Evolutionary conservation across 2,113 vertebrate species (phyloP).

Genomic region (Thamnaconus septentrionalis): DNA sequence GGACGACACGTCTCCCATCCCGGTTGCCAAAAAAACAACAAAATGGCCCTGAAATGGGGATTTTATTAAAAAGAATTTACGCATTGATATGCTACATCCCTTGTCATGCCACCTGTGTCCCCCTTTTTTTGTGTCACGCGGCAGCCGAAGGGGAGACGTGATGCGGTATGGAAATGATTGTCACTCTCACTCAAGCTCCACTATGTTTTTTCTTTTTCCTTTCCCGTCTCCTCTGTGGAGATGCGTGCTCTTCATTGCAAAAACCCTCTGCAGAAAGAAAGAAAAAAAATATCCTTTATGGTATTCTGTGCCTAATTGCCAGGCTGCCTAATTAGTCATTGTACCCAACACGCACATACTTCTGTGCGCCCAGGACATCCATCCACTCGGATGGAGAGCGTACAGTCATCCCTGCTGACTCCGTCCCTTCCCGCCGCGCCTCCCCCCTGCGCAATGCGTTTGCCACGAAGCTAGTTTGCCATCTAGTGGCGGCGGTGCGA

Average conservation of each 20-base stretch:
- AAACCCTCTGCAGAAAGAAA: constrained; percentile 22
- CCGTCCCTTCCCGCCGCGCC: constrained; percentile 13
- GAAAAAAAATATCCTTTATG: constrained; percentile 47
- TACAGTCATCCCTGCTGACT: constrained; percentile 37
- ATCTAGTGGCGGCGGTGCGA: constrained; percentile 72
- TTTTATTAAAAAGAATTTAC: constrained; percentile 17
- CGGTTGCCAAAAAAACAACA: constrained; percentile 44
- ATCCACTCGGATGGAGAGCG: constrained; percentile 58
- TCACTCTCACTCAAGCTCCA: constrained; percentile 32
- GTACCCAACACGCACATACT: constrained; percentile 72
- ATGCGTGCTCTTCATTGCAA: constrained; percentile 43
- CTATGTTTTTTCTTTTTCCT: constrained; percentile 30
- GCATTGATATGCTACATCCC: constrained; percentile 30
- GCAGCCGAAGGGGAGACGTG: constrained; percentile 49
- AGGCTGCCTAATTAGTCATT: constrained; percentile 68
- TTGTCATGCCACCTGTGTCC: constrained; percentile 60
- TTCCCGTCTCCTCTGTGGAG: constrained; percentile 30
- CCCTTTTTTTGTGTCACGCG: constrained; percentile 44
- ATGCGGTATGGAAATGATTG: constrained; percentile 48
- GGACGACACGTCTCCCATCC: constrained; percentile 27
- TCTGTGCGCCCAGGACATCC: constrained; percentile 70
- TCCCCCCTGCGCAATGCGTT: not conserved
- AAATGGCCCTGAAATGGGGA: constrained; percentile 32
- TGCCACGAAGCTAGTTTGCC: constrained; percentile 74
- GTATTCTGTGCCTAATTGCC: constrained; percentile 67